A percentile compares a stretch with the other conserved stretches of the same genome.
These are phyloP conservation scores for Upupa epops DNA, from an alignment of 2,113 vertebrate species.

Conservation along the genomic window DNA sequence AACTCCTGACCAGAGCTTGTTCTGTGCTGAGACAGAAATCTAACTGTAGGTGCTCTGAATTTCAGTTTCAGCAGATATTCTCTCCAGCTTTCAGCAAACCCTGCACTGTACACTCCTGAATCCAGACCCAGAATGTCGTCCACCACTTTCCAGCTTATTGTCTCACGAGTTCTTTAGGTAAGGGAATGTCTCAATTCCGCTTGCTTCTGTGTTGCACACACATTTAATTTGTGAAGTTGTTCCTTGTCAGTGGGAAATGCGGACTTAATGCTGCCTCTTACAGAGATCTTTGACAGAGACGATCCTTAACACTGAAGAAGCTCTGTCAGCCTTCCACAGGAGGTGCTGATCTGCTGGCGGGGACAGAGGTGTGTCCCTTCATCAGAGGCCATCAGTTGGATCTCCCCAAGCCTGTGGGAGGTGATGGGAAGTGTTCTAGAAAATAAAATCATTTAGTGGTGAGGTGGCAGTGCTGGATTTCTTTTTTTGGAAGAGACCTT, in stretches of 20 bases:
- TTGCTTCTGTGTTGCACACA: background rate
- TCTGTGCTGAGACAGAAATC: constrained; percentile 2
- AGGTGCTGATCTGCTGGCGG: background rate
- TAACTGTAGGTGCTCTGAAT: constrained; percentile 65
- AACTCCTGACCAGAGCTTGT: background rate
- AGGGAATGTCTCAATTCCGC: background rate
- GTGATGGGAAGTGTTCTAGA: background rate
- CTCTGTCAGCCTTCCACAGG: background rate
- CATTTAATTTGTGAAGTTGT: background rate
- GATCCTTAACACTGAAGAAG: background rate
- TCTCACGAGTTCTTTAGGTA: constrained; percentile 94
- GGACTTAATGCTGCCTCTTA: background rate
- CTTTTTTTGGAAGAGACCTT: too few species aligned
- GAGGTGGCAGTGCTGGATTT: too few species aligned
- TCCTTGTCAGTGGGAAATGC: background rate
- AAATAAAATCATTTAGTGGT: background rate
- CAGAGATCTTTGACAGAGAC: background rate
- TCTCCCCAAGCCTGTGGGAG: background rate
- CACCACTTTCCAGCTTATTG: constrained; percentile 82
- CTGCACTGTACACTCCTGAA: constrained; percentile 82
- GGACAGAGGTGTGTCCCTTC: background rate
- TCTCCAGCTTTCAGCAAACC: constrained; percentile 83
- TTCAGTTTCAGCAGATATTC: constrained; percentile 78
- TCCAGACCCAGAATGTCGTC: constrained; percentile 81
- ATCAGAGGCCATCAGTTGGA: background rate